Base-by-base conservation (phyloP, 2,113 vertebrate species). In the Corydoras maculifer region DNA sequence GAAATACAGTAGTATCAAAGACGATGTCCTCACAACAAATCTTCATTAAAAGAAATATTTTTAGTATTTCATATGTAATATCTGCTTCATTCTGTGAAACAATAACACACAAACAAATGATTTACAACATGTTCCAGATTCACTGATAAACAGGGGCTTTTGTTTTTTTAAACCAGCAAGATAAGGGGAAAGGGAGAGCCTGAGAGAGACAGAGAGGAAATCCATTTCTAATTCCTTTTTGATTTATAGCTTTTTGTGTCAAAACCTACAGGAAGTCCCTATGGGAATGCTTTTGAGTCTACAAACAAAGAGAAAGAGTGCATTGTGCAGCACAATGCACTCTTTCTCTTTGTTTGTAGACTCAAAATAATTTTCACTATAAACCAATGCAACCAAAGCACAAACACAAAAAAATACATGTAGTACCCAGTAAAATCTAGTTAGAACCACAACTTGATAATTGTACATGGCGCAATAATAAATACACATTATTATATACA, bases 121-220 rank as follows among this genome's bases (percentile, higher is more conserved):
- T 43, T 43, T 43, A 43, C 35, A 43, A 43, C 35, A 8, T 8
- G 35, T 8, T 8, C 7, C 35, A 43, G 4, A 43, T 43, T 43
- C 35, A 43, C 35, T 8, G 35, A 43, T 18, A 29, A 31, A 59
- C 35, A 30, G 12, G 10, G 43, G 25, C 35, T 18, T 25, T 12
- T 48, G n/a, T 18, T 43, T 43, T 43, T 43, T 43, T 25, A 25
- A 43, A 43, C 35, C 51, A 58, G 68, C 72, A 60, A 73, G 62
- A 35, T 65, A 30, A 63, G 78, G 72, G 75, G 43, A 60, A 14
- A 62, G 43, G 57, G 7, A 49, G 74, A 71, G 77, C 62, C 71
- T 79, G 73, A 78, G 59, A 58, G 9, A 60, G 31, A 65, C 4
- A 54, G 70, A 70, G 76, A 63, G 74, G 54, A 69, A 65, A 61